A percentile compares a stretch with the other conserved stretches of the same genome.
These are phyloP conservation scores for Antrozous pallidus DNA, from an alignment of 2,797 vertebrate genomes.

Conservation along the genomic window DNA sequence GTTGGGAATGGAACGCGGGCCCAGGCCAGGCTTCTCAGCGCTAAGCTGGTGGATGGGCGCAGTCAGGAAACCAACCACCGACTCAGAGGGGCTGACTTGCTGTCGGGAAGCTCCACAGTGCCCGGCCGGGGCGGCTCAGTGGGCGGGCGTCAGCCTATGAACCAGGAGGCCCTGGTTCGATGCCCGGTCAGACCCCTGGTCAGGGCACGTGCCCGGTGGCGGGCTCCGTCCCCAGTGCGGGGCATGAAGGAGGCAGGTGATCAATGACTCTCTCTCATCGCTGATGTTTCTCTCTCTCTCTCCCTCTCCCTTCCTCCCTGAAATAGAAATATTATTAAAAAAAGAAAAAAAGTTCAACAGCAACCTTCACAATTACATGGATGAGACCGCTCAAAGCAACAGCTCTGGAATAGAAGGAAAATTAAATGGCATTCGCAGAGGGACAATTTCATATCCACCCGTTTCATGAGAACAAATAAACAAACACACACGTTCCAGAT, in stretches of 20 bases:
- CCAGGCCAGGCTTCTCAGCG: neutral
- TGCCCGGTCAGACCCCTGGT: too few relatives aligned
- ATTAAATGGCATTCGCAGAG: neutral
- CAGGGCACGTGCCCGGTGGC: too few relatives aligned
- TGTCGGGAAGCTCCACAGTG: neutral
- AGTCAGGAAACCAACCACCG: neutral
- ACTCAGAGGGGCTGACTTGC: neutral
- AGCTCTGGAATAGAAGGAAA: neutral
- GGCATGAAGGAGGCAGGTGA: too few relatives aligned
- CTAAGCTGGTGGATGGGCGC: too few relatives aligned
- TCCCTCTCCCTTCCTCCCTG: too few relatives aligned
- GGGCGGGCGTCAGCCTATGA: too few relatives aligned
- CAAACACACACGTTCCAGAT: fast-evolving
- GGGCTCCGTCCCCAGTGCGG: too few relatives aligned
- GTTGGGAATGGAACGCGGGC: fast-evolving
- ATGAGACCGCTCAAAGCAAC: neutral
- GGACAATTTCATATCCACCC: neutral
- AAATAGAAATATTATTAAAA: too few relatives aligned
- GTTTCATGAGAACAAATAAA: neutral
- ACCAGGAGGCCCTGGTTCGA: too few relatives aligned
- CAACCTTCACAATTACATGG: neutral
- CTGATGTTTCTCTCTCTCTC: too few relatives aligned
- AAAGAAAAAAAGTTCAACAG: neutral
- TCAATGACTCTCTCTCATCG: too few relatives aligned
- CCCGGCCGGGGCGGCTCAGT: too few relatives aligned